A percentile compares a stretch with the other conserved stretches of the same genome.
Conservation (phyloP, 2,113 vertebrate species). For the Coryphaenoides rupestris region DNA sequence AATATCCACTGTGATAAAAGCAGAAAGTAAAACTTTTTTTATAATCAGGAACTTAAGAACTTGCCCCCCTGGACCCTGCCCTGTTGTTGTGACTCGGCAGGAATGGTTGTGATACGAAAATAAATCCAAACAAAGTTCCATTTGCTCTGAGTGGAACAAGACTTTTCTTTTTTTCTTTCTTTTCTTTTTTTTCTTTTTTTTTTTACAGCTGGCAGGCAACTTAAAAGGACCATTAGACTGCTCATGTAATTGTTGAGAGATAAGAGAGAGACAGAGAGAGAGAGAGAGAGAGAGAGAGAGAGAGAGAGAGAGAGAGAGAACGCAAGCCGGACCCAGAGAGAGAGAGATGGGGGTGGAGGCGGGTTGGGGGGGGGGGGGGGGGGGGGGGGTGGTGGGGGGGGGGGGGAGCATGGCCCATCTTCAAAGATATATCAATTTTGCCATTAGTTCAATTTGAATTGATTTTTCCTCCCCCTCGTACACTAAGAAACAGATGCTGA, state of each 20-base stretch:
- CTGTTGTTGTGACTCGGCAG: conserved; percentile 54
- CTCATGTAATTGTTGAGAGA: conserved; percentile 74
- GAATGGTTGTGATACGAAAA: conserved; percentile 42
- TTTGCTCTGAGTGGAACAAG: conserved; percentile 62
- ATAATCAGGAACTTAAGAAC: no score
- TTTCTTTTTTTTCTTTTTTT: conserved; percentile 59
- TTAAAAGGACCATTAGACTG: conserved; percentile 74
- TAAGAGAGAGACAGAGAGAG: conserved; percentile 66
- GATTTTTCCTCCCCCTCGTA: conserved; percentile 54
- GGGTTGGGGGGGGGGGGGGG: not conserved
- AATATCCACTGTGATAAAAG: no score
- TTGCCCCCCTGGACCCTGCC: conserved; percentile 33
- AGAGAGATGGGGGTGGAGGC: conserved; percentile 36
- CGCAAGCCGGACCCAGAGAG: conserved; percentile 62
- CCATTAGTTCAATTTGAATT: conserved; percentile 73
- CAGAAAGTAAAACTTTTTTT: no score
- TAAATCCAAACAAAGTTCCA: conserved; percentile 27
- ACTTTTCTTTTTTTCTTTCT: conserved; percentile 57
- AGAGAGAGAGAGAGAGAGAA: conserved; percentile 53
- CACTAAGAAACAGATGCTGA: conserved; percentile 65
- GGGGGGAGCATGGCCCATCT: conserved; percentile 45
- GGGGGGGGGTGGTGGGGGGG: not conserved
- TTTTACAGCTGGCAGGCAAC: conserved; percentile 69
- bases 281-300: conserved; percentile 54
- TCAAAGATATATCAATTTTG: conserved; percentile 78